Base-by-base conservation (phyloP, 2,797 vertebrate species). In the Pseudomugil gertrudae region DNA sequence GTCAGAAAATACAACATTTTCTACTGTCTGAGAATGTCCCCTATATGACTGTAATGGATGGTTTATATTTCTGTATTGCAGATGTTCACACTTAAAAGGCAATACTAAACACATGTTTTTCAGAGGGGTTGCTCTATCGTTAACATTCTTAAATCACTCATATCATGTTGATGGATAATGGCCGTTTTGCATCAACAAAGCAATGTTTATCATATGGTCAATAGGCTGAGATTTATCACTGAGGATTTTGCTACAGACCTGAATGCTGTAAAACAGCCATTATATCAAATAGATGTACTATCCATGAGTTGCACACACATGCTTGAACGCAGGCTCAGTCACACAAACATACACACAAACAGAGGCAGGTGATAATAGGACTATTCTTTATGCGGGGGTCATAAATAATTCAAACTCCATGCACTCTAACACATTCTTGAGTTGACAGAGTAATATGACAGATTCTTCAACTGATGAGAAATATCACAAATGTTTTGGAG, bases 351-450 rank as follows among this genome's bases (percentile, higher is more conserved):
- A 70, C 78, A 70, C 78, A 72, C 81, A 78, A 77, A 89, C 66
- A 77, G 77, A 66, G 82, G 73, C 83, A 87, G 90, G 90, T 92
- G 87, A 91, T 90, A 90, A 91, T 86, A 82, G 85, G 80, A 72
- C 83, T 83, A 82, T 91, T 88, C 85, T 87, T 91, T 89, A 88
- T 86, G 72, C 84, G 27, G 76, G 64, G 40, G 67, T 68, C 73
- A 91, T 92, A 88, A 92, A 93, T 93, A 89, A 93, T 92, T 93
- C 88, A 90, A 45, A 80, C 76, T 91, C 77, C 81, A 81, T 73
- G 78, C 73, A 66, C 87, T 90, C 76, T 83, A 90, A 90, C 79
- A 83, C 81, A 89, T 86, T 90, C 81, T 89, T 74, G 61, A 88
- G 62, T 84, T 90, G 90, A 91, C 84, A 84, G 87, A 88, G 84